Percentiles rank a stretch among this genome's conserved stretches.
Conservation (phyloP, 2,888 invertebrate genomes). For the Gnatocerus cornutus region DNA sequence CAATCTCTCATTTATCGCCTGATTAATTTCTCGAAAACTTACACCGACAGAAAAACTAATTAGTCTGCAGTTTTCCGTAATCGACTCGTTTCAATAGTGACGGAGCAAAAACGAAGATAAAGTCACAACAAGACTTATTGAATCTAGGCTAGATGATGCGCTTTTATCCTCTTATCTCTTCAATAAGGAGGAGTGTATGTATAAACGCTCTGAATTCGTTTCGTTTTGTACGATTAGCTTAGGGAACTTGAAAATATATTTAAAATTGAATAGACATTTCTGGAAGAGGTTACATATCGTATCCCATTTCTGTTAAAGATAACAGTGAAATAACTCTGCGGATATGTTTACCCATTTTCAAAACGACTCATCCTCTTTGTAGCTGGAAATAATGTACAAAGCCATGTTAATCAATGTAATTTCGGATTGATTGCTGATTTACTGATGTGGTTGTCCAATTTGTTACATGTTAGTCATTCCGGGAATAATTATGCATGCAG, state of each 20-base stretch:
- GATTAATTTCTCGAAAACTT: neutral
- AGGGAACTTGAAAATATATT: conserved; percentile 16
- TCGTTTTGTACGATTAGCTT: conserved; percentile 32
- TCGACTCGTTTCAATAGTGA: neutral
- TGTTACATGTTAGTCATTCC: too few species aligned
- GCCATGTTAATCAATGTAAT: too few species aligned
- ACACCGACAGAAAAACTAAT: conserved; percentile 1
- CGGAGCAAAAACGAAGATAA: conserved; percentile 21
- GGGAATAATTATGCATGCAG: too few species aligned
- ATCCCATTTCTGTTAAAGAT: too few species aligned
- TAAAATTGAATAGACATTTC: conserved; percentile 20
- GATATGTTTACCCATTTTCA: too few species aligned
- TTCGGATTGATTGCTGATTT: too few species aligned
- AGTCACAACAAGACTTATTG: conserved; percentile 41
- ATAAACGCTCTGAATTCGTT: conserved; percentile 30
- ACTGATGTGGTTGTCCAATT: too few species aligned
- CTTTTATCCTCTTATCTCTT: conserved; percentile 42
- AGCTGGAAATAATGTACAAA: too few species aligned
- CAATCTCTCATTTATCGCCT: neutral
- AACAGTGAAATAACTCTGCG: neutral
- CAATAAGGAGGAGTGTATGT: conserved; percentile 32
- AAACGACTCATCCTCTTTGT: too few species aligned
- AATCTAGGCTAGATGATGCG: conserved; percentile 37
- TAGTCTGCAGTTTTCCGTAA: conserved; percentile 1
- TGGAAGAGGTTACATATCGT: too few species aligned